A percentile compares a stretch with the other conserved stretches of the same genome.
These are phyloP conservation scores for Solenopsis fugax DNA, from an alignment of 1,140 invertebrate genomes.

Conservation along the genomic window DNA sequence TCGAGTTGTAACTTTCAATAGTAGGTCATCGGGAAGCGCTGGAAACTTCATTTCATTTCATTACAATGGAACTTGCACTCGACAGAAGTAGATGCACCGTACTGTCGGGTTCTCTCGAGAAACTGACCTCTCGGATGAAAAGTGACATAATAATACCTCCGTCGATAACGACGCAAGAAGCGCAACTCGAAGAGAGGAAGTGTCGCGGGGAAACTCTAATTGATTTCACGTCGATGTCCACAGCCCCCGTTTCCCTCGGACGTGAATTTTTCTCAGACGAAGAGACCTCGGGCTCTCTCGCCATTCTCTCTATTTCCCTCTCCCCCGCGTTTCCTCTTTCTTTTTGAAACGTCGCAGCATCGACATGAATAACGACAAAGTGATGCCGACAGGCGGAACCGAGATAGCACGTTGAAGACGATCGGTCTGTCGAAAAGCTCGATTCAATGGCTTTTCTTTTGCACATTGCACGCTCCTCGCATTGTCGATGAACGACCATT, in stretches of 20 bases:
- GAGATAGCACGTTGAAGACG: constrained; percentile 51
- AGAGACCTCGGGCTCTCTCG: neutral
- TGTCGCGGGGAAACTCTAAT: constrained; percentile 25
- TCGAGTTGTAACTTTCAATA: neutral
- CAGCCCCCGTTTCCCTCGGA: neutral
- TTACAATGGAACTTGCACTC: constrained; percentile 16
- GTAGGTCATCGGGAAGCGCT: constrained; percentile 35
- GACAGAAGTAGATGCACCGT: neutral
- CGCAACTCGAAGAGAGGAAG: neutral
- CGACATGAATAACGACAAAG: constrained; percentile 39
- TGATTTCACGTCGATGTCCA: constrained; percentile 45
- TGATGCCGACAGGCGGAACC: constrained; percentile 62
- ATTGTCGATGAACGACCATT: constrained; percentile 37
- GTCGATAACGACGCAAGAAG: constrained; percentile 13
- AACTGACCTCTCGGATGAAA: constrained; percentile 18
- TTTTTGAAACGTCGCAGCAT: constrained; percentile 8
- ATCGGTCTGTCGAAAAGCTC: constrained; percentile 65
- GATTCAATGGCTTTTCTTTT: constrained; percentile 61
- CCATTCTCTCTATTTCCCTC: neutral
- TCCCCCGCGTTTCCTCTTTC: neutral
- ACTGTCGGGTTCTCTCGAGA: constrained; percentile 10
- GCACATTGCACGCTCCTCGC: constrained; percentile 9
- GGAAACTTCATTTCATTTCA: constrained; percentile 18
- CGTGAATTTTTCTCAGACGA: constrained; percentile 25
- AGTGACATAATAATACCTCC: constrained; percentile 15